Percentiles rank a stretch among this genome's conserved stretches.
Evolutionary conservation across 2,888 invertebrate species (phyloP).

Genomic region (Hipparchia semele): DNA sequence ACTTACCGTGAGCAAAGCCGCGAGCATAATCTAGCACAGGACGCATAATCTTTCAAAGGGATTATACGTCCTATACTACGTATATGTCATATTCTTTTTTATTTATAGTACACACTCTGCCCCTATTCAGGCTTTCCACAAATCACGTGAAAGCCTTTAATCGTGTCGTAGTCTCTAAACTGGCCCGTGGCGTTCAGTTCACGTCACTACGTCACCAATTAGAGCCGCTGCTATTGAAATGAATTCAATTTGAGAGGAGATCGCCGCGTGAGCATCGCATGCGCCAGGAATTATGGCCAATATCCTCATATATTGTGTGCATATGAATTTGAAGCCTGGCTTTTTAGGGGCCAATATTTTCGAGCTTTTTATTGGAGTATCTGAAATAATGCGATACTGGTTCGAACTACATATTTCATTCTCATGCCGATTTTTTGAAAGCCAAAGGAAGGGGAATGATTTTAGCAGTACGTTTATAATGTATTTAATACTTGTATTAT

Average conservation of each 20-base stretch:
- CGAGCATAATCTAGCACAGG: too few relatives aligned
- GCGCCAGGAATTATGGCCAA: constrained; percentile 35
- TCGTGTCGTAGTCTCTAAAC: constrained; percentile 24
- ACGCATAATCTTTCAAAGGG: too few relatives aligned
- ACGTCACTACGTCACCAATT: constrained; percentile 56
- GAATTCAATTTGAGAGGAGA: constrained; percentile 55
- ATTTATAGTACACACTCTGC: neutral
- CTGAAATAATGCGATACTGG: neutral
- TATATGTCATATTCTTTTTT: too few relatives aligned
- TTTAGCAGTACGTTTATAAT: too few relatives aligned
- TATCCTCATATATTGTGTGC: constrained; percentile 36
- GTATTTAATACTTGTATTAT: too few relatives aligned
- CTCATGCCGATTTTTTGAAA: neutral
- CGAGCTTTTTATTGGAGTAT: constrained; percentile 13
- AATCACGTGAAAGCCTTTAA: neutral
- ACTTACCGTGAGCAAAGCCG: too few relatives aligned
- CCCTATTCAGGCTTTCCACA: neutral
- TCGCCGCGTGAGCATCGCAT: constrained; percentile 31
- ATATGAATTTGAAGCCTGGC: constrained; percentile 19
- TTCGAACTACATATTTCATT: neutral
- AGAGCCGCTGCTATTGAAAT: constrained; percentile 52
- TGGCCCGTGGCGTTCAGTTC: constrained; percentile 38
- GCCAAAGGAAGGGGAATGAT: too few relatives aligned
- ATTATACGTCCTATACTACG: too few relatives aligned
- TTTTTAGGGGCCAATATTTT: constrained; percentile 21